Base-by-base conservation (phyloP, 2,113 vertebrate species). In the Suricata suricatta region DNA sequence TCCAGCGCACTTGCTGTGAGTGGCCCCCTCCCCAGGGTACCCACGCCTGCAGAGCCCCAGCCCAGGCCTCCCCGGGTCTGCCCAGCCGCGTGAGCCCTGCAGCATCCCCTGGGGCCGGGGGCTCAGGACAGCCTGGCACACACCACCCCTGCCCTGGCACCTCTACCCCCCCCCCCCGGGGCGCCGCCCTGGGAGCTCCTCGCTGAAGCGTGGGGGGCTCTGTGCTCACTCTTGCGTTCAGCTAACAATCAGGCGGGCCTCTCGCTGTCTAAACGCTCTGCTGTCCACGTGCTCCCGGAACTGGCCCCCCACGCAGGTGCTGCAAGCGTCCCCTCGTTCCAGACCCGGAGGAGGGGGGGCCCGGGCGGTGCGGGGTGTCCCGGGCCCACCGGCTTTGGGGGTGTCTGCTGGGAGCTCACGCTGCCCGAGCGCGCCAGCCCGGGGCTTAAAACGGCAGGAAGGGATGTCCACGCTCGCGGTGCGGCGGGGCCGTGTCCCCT, bases 301-400 rank as follows among this genome's bases (percentile, higher is more conserved):
- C 11, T 19, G 33, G 44, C 31, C 16, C 31, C 41, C 52, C 21
- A 3, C 6, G 12, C 33, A 35, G 33, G 21, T 2, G 33, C 79
- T 15, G 31, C 0, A 21, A 35, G 52, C 52, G 7, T 21, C 79
- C 41, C 38, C 41, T 27, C 5, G 0, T 54, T 23, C 19, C 33
- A 35, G 50, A 8, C 11, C 3, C 10, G 16, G 33, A 7, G 50
- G 5, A 13, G 50, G 41, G 15, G 13, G 38, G 15, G 31, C 33
- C 79, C 6, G 3, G 8, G 33, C 50, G 23, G 13, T 8, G 33
- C 12, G 0, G 1, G 12, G 3, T 57, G 19, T 35, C 33, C 19
- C 0, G 3, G 4, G 79, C 0, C 1, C 41, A 15, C 38, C 1
- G 41, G 25, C 38, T 29, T 27, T 29, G 38, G 23, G 4, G 1